Base-by-base conservation (phyloP, 2,113 vertebrate species). In the Saguinus midas region DNA sequence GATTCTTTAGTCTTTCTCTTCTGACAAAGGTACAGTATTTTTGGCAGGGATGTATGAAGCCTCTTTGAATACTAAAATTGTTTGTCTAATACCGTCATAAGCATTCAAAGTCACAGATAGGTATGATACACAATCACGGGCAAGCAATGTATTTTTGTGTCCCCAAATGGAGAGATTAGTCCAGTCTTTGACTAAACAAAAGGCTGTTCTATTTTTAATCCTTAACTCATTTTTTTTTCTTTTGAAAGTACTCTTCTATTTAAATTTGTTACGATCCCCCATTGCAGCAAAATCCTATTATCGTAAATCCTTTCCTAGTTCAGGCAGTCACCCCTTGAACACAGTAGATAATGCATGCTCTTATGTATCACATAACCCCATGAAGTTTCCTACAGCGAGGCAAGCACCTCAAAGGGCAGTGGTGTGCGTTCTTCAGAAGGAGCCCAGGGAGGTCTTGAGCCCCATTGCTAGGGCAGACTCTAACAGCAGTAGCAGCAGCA, bases 161-260 rank as follows among this genome's bases (percentile, higher is more conserved):
- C 50, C 64, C 45, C 45, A 90, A 86, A 57, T 64, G 85, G 61
- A 95, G n/a, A 92, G 66, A 80, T 94, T 89, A 88, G 81, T 58
- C 16, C n/a, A 72, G 55, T 78, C 25, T 90, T 94, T 73, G 48
- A 61, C 80, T 78, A 87, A 96, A 97, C 58, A 96, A 98, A 97
- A 96, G 25, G 18, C 64, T 88, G 48, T 70, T 84, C 82, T 81
- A 76, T 68, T 91, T 97, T 96, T 84, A 86, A 94, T 95, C 73
- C 82, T 58, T 45, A 58, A 95, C 68, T 96, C 90, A 75, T 96
- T 84, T 76, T 35, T 35, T 92, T 84, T 90, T 97, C 80, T 92
- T 96, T 97, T 45, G 21, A 96, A 96, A 94, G 21, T 88, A 93
- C 23, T 90, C 82, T 95, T 80, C 81, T 68, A 85, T 90, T 96